These are phyloP conservation scores for Watsonalla cultraria DNA, from an alignment of 2,888 invertebrate genomes.

Conservation along the genomic window DNA sequence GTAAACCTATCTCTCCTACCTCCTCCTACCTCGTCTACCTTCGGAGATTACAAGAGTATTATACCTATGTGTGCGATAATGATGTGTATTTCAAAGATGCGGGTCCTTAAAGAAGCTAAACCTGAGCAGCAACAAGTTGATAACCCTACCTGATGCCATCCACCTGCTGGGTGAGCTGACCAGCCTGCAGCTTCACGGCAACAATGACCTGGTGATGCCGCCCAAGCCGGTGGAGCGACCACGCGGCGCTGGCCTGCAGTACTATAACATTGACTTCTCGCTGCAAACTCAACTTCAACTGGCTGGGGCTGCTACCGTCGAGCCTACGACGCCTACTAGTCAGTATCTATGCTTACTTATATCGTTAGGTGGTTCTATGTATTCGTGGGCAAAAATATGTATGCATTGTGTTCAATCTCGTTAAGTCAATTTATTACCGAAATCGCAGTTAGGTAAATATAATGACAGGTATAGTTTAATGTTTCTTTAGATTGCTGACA, in stretches of 20 bases:
- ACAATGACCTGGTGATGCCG: conserved; percentile 98
- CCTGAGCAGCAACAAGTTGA: conserved; percentile 94
- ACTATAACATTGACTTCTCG: conserved; percentile 99
- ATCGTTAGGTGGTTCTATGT: neutral
- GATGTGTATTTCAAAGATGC: conserved; percentile 80
- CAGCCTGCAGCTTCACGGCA: conserved; percentile 93
- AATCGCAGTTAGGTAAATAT: no score
- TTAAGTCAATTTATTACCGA: no score
- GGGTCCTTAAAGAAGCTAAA: conserved; percentile 95
- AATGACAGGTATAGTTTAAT: no score
- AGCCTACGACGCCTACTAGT: conserved; percentile 84
- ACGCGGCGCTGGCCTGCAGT: conserved; percentile 90
- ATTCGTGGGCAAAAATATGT: no score
- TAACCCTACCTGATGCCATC: conserved; percentile 98
- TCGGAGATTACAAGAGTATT: no score
- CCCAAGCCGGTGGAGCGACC: conserved; percentile 90
- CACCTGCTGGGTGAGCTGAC: conserved; percentile 95
- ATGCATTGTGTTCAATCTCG: no score
- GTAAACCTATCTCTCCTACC: no score
- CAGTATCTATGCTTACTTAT: conserved; percentile 31
- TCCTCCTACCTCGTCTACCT: no score
- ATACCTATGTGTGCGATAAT: neutral
- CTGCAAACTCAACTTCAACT: conserved; percentile 94
- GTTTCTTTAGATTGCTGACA: no score
- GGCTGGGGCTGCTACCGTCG: conserved; percentile 92